phyloP scores from a whole-genome alignment of 2,888 invertebrate genomes.

The Himalopsyche japonica region DNA sequence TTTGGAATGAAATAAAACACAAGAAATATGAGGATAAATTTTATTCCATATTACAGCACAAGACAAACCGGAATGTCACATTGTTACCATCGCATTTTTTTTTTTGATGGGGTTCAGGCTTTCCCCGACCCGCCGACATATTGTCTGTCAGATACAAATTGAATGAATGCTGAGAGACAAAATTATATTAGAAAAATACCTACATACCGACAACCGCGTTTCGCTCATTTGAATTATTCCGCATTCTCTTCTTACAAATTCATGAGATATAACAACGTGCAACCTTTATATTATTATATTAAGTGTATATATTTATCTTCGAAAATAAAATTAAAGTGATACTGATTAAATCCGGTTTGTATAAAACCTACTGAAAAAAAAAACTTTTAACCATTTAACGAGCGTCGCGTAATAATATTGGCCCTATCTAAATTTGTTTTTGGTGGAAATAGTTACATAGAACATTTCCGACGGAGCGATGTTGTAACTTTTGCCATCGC shows the following conservation, averaged over 20 bases:
- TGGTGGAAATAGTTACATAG: not conserved
- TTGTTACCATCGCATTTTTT: conserved; percentile 37
- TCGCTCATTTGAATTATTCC: conserved; percentile 23
- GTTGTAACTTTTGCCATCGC: not conserved
- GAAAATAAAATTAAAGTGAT: conserved; percentile 32
- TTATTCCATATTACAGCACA: conserved; percentile 44
- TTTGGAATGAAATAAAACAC: conserved; percentile 17
- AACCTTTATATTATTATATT: conserved; percentile 26
- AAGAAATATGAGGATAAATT: conserved; percentile 41
- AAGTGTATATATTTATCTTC: conserved; percentile 30
- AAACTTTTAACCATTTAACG: conserved; percentile 17
- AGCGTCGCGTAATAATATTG: conserved; percentile 35
- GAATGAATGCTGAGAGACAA: conserved; percentile 33
- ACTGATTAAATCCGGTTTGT: conserved; percentile 37
- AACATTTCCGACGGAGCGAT: not conserved
- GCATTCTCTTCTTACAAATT: conserved; percentile 26
- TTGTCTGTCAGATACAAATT: conserved; percentile 35
- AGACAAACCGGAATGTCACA: conserved; percentile 45
- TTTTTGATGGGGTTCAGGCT: conserved; percentile 19
- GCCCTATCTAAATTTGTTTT: conserved; percentile 29
- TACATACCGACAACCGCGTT: conserved; percentile 37
- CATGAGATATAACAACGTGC: conserved; percentile 36
- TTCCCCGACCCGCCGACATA: conserved; percentile 20
- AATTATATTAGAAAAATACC: conserved; percentile 40
- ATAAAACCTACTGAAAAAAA: conserved; percentile 38